These are phyloP conservation scores for Erebia ligea DNA, from an alignment of 2,888 invertebrate genomes.

Conservation along the genomic window DNA sequence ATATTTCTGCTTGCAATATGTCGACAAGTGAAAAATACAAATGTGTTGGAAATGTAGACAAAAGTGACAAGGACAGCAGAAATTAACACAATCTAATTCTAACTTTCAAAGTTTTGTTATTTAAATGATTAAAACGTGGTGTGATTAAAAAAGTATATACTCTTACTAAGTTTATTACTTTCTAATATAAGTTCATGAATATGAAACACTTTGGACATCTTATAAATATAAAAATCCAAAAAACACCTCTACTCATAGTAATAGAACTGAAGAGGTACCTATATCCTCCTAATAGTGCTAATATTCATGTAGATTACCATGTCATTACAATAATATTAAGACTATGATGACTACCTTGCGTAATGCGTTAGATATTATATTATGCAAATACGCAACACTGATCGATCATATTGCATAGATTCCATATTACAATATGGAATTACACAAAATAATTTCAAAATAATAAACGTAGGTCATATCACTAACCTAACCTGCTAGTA, in stretches of 20 bases:
- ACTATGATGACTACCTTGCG: background rate
- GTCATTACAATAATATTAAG: background rate
- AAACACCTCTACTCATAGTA: too few species aligned
- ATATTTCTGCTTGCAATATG: constrained; percentile 15
- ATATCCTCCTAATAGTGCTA: background rate
- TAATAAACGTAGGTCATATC: background rate
- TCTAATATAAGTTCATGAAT: too few species aligned
- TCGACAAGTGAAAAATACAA: constrained; percentile 21
- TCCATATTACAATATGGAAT: background rate
- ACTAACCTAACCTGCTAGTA: too few species aligned
- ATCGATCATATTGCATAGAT: background rate
- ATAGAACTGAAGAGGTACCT: too few species aligned
- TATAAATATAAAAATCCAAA: too few species aligned
- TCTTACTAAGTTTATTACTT: too few species aligned
- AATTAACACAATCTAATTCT: constrained; percentile 12
- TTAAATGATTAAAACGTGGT: background rate
- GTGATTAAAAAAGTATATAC: background rate
- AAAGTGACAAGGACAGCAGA: constrained; percentile 16
- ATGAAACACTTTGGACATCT: too few species aligned
- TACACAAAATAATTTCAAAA: background rate
- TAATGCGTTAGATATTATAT: too few species aligned
- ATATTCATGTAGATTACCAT: background rate
- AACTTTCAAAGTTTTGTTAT: background rate
- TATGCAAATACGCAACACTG: background rate
- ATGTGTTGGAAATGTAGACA: constrained; percentile 12